Evolutionary conservation across 2,113 vertebrate species (phyloP).

Genomic region (Dicerorhinus sumatrensis): DNA sequence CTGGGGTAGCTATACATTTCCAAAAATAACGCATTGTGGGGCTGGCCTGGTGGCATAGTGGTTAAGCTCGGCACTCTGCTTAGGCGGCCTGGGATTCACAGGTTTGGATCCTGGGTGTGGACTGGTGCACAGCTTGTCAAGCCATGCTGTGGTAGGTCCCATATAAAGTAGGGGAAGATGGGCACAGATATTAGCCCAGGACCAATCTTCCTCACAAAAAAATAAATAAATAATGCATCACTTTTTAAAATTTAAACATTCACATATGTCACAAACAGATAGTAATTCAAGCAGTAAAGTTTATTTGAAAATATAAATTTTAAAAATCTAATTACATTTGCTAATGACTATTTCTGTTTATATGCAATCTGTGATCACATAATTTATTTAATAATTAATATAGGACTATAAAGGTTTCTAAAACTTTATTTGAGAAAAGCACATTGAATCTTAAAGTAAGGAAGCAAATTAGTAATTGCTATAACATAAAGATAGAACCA

Average conservation of each 20-base stretch:
- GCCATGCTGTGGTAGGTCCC: too few species aligned
- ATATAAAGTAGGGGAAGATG: too few species aligned
- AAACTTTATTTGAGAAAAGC: neutral
- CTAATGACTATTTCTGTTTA: neutral
- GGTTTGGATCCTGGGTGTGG: too few species aligned
- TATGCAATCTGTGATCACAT: fast-evolving
- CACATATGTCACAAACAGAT: neutral
- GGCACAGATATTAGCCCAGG: too few species aligned
- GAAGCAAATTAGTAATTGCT: neutral
- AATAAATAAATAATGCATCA: neutral
- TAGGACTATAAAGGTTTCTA: neutral
- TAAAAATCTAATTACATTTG: neutral
- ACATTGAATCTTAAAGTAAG: neutral
- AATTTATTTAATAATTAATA: neutral
- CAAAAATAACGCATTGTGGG: neutral
- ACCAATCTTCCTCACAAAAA: too few species aligned
- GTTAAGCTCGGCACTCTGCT: too few species aligned
- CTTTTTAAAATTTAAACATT: neutral
- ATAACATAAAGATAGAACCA: neutral
- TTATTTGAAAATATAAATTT: neutral
- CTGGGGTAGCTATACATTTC: neutral
- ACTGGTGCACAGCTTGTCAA: too few species aligned
- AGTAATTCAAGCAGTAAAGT: neutral
- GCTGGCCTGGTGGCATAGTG: too few species aligned
- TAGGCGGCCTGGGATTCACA: too few species aligned